phyloP scores from a whole-genome alignment of 1,140 invertebrate genomes.

The Chironomus tepperi region DNA sequence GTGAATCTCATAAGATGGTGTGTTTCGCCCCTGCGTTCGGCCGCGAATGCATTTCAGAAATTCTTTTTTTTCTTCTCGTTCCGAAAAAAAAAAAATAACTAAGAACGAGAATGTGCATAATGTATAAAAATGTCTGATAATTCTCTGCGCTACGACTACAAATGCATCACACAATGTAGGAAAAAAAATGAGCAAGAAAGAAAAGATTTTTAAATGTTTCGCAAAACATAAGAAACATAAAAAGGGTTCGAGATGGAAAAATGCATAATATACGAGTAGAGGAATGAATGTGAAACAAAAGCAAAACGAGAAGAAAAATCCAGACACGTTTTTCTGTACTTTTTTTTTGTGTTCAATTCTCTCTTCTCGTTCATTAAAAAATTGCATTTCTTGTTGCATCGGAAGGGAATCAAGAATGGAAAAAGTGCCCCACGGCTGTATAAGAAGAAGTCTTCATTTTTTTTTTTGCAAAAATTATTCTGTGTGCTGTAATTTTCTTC shows the following conservation, averaged over 20 bases:
- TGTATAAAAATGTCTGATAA: neutral
- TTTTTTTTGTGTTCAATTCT: too few species aligned
- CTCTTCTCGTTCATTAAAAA: constrained; percentile 10
- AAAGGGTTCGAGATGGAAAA: neutral
- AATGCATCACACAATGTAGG: too few species aligned
- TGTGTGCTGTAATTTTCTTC: neutral
- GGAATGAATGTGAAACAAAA: constrained; percentile 5
- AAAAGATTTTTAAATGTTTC: constrained; percentile 10
- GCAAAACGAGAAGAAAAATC: neutral
- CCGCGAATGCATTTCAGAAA: neutral
- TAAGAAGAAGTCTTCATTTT: neutral
- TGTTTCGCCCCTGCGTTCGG: neutral
- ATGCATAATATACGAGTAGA: neutral
- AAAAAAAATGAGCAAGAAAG: neutral
- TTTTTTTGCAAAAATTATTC: neutral
- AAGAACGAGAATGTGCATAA: neutral
- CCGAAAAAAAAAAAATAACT: neutral
- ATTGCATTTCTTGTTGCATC: constrained; percentile 12
- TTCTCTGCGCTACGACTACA: neutral
- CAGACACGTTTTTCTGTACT: constrained; percentile 12
- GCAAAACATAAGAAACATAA: constrained; percentile 13
- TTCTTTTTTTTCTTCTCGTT: constrained; percentile 1
- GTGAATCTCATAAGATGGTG: neutral
- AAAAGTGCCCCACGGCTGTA: neutral
- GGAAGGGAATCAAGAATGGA: neutral